A percentile compares a stretch with the other conserved stretches of the same genome.
These are phyloP conservation scores for Channallabes apus DNA, from an alignment of 2,797 vertebrate genomes.

Conservation along the genomic window DNA sequence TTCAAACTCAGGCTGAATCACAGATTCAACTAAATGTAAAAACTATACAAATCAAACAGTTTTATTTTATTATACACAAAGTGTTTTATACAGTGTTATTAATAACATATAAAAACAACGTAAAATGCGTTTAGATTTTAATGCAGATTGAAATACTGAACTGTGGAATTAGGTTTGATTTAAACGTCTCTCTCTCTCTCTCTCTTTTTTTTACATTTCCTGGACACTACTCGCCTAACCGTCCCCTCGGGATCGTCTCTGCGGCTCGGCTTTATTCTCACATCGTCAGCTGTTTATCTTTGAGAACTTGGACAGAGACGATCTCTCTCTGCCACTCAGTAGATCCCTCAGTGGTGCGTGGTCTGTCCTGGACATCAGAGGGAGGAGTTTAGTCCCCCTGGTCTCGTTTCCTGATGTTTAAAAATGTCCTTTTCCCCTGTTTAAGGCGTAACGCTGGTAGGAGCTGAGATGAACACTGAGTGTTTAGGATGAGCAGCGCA, in stretches of 20 bases:
- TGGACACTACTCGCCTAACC: neutral
- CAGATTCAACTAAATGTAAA: neutral
- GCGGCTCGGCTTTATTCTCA: neutral
- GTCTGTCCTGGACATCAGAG: too few species aligned
- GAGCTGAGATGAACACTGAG: neutral
- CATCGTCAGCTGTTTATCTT: neutral
- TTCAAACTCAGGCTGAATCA: neutral
- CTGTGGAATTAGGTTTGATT: neutral
- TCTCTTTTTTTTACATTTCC: neutral
- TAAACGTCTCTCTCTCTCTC: too few species aligned
- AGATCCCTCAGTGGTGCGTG: neutral
- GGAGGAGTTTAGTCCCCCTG: neutral
- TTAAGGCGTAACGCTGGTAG: too few species aligned
- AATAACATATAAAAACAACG: neutral
- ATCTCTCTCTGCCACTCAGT: neutral
- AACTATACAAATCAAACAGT: neutral
- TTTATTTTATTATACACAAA: too few species aligned
- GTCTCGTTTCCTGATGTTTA: neutral
- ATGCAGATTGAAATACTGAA: neutral
- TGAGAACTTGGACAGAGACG: neutral
- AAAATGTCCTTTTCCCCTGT: too few species aligned
- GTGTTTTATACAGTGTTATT: neutral
- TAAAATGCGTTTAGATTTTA: neutral
- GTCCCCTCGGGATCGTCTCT: neutral
- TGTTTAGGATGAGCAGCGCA: neutral